phyloP scores from a whole-genome alignment of 2,113 vertebrate genomes.

The Eclectus roratus region DNA sequence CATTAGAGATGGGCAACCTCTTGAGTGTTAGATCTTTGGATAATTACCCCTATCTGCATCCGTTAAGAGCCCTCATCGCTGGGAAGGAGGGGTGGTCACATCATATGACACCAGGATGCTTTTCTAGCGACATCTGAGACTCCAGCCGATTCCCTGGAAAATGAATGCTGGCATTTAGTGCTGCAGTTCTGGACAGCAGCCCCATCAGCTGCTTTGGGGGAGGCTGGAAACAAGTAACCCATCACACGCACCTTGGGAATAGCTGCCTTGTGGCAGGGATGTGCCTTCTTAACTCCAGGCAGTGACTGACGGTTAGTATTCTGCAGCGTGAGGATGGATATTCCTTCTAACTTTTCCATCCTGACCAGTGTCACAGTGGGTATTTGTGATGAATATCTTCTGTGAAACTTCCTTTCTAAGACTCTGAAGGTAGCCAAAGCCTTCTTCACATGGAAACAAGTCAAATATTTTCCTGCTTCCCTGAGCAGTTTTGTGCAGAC shows the following conservation, averaged over 20 bases:
- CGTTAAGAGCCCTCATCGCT: background rate
- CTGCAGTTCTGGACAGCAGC: background rate
- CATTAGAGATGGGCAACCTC: background rate
- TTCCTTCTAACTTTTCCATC: background rate
- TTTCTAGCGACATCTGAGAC: background rate
- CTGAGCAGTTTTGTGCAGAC: background rate
- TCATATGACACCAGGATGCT: background rate
- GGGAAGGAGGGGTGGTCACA: background rate
- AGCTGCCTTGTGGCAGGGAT: background rate
- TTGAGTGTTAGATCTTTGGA: background rate
- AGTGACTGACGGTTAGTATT: background rate
- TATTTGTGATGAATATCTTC: background rate
- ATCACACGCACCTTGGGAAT: fast-evolving
- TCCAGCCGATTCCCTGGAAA: background rate
- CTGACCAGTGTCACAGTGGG: background rate
- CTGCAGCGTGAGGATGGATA: background rate
- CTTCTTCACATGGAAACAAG: background rate
- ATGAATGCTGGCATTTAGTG: background rate
- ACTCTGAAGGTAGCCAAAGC: background rate
- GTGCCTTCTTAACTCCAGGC: background rate
- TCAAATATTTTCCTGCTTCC: background rate
- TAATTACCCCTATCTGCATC: background rate
- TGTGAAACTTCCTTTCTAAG: background rate
- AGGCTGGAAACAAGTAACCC: background rate
- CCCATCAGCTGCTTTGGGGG: background rate